Evolutionary conservation across 23 tunicate genomes (phyloP).

Genomic region (Pegea sp.): DNA sequence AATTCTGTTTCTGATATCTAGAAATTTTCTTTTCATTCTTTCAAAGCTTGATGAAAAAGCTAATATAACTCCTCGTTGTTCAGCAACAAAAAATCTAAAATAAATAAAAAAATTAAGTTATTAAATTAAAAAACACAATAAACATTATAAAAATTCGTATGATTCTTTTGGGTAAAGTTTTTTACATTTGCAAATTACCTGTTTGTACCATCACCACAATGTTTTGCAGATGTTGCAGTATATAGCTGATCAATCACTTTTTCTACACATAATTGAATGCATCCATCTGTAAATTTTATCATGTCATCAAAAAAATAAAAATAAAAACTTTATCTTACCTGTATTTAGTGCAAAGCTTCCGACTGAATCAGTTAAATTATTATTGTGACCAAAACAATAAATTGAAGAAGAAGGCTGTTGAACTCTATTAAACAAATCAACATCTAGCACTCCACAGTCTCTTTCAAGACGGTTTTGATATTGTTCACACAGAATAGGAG

Average conservation of each 20-base stretch:
- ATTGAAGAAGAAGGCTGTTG: too few species aligned
- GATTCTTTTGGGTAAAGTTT: neutral
- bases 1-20: conserved; percentile 15
- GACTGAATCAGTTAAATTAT: too few species aligned
- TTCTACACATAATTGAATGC: conserved; percentile 44
- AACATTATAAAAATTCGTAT: too few species aligned
- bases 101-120: too few species aligned
- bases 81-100: conserved; percentile 59
- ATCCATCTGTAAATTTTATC: conserved; percentile 7
- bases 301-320: neutral
- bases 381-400: too few species aligned
- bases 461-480: conserved; percentile 2
- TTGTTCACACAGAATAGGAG: conserved; percentile 35
- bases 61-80: conserved; percentile 72
- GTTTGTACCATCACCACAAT: conserved; percentile 59
- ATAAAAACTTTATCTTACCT: neutral
- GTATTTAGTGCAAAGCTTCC: too few species aligned
- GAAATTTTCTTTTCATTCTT: conserved; percentile 22
- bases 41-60: conserved; percentile 27
- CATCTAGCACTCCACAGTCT: too few species aligned
- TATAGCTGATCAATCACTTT: conserved; percentile 28
- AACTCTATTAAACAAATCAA: too few species aligned
- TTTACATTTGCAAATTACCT: conserved; percentile 12
- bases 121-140: too few species aligned
- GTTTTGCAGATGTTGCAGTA: conserved; percentile 37